phyloP scores from a whole-genome alignment of 2,888 invertebrate genomes.

The Nezara viridula region DNA sequence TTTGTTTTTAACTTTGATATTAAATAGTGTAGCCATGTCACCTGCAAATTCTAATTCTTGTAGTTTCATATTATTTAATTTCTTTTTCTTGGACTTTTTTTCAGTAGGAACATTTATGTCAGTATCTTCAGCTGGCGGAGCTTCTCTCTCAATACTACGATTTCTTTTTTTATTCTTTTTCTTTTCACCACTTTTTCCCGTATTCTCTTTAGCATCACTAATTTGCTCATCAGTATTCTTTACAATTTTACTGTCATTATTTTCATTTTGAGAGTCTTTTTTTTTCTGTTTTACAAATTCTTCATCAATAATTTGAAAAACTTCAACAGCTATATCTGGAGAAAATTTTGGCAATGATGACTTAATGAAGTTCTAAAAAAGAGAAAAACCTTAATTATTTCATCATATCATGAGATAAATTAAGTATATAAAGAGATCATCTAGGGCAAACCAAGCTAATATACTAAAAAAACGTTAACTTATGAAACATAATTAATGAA shows the following conservation, averaged over 20 bases:
- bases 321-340: conserved; percentile 4
- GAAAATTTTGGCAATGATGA: conserved; percentile 5
- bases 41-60: neutral
- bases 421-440: neutral
- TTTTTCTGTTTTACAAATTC: conserved; percentile 52
- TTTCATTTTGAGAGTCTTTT: neutral
- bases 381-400: neutral
- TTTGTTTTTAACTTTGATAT: neutral
- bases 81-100: neutral
- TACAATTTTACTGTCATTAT: neutral
- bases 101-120: neutral
- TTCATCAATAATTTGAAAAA: conserved; percentile 56
- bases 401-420: neutral
- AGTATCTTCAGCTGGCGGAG: neutral
- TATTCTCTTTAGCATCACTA: conserved; percentile 8
- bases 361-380: conserved; percentile 60
- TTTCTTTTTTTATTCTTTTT: conserved; percentile 56
- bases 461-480: too few relatives aligned
- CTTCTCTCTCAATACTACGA: conserved; percentile 29
- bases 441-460: neutral
- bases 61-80: neutral
- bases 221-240: neutral
- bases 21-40: neutral
- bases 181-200: conserved; percentile 6
- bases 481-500: too few relatives aligned